Base-by-base conservation (phyloP, 2,113 vertebrate species). In the Electrona antarctica region DNA sequence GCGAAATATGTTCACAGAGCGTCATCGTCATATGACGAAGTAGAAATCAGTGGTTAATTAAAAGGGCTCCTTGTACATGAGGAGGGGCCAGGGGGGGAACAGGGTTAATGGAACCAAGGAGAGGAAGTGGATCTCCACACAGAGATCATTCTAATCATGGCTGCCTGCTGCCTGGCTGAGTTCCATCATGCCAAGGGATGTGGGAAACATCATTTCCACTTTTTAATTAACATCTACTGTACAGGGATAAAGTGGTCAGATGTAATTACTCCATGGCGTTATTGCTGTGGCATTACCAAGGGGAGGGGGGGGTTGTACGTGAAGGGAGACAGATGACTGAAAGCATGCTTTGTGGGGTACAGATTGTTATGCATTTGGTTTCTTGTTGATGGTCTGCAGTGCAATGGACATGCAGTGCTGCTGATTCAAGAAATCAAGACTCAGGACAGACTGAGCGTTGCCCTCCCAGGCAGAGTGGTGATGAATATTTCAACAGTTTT, bases 401-500 rank as follows among this genome's bases (percentile, higher is more conserved):
- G 21, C 21, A 21, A 41, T 6, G 5, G 33, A 41, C 33, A 41
- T 41, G 33, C 5, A 21, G 33, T 41, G 33, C 33, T 6, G 5
- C 33, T 41, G 1, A 41, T 41, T 6, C 33, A 41, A 41, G 33
- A 41, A 41, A 1, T 6, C 33, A 41, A 41, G 33, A 41, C 67
- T 74, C 74, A 46, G 55, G 62, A 56, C 3, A 47, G 61, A 71
- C 59, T 58, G 46, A 78, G 65, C 61, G 5, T 41, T 62, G 63
- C 72, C 33, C 69, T 55, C 45, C 54, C 62, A 11, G 50, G 77
- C 74, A 21, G 9, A 48, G 6, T 15, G 11, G 7, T 64, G 70
- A 88, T 91, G 66, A 89, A 91, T 90, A 88, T 87, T 91, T 91
- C 14, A 90, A 69, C 58, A 81, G n/a, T n/a, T n/a, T n/a, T 1